These are phyloP conservation scores for Dermolepida albohirtum DNA, from an alignment of 2,888 invertebrate genomes.

Conservation along the genomic window DNA sequence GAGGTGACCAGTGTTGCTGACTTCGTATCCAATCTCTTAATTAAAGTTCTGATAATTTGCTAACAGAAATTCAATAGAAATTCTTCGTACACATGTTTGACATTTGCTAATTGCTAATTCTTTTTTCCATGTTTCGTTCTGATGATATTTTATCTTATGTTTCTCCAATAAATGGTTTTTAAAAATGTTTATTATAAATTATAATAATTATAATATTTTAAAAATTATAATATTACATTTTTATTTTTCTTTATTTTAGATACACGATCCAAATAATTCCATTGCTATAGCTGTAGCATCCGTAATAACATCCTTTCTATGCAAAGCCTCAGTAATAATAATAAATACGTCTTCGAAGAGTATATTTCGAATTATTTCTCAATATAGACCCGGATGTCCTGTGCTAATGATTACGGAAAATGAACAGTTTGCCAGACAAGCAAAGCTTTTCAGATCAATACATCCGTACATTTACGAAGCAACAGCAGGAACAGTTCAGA, in stretches of 20 bases:
- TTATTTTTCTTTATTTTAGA: slow-evolving; percentile 65
- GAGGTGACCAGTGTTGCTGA: no score
- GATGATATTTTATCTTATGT: no score
- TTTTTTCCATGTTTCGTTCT: no score
- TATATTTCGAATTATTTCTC: slow-evolving; percentile 91
- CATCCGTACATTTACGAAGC: slow-evolving; percentile 88
- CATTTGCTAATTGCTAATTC: no score
- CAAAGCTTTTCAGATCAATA: slow-evolving; percentile 91
- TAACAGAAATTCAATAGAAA: no score
- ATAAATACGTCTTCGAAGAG: slow-evolving; percentile 87
- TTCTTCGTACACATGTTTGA: no score
- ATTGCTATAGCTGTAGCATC: slow-evolving; percentile 88
- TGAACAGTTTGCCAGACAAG: slow-evolving; percentile 88
- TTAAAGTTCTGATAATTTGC: no score
- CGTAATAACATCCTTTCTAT: slow-evolving; percentile 92
- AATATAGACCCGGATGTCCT: slow-evolving; percentile 94
- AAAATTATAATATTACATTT: neutral
- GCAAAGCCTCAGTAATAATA: slow-evolving; percentile 89
- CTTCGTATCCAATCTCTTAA: no score
- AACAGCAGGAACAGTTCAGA: slow-evolving; percentile 60
- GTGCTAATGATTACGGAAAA: slow-evolving; percentile 92
- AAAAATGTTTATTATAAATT: no score
- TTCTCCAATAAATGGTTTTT: no score
- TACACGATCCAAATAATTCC: slow-evolving; percentile 82
- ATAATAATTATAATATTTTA: no score